Conservation (phyloP, 2,797 vertebrate genomes). For the Trematomus bernacchii region DNA sequence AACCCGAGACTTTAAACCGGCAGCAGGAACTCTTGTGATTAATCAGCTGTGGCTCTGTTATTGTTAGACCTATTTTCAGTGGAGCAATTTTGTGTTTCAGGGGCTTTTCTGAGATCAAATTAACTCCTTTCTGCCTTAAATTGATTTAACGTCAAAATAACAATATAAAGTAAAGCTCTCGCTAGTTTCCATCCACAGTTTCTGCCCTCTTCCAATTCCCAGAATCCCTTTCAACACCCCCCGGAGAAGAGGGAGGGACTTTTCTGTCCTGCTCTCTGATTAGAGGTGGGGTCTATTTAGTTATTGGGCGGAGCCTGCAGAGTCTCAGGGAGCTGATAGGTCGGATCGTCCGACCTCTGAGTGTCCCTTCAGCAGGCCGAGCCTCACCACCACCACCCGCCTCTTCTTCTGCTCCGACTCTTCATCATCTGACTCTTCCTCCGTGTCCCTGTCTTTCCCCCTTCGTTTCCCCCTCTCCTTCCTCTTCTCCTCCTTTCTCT, state of each 20-base stretch:
- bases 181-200: conserved; percentile 21
- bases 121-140: not conserved
- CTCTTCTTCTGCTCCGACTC: conserved; percentile 67
- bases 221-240: conserved; percentile 29
- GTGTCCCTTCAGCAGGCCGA: conserved; percentile 72
- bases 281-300: conserved; percentile 1
- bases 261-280: conserved; percentile 17
- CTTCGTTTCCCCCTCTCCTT: conserved; percentile 59
- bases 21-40: conserved; percentile 2
- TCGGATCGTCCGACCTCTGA: conserved; percentile 72
- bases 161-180: conserved; percentile 24
- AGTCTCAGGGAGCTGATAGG: conserved; percentile 65
- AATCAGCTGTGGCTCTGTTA: not conserved
- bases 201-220: conserved; percentile 27
- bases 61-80: not conserved
- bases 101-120: conserved; percentile 6
- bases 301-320: not conserved
- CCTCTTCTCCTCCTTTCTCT: conserved; percentile 59
- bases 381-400: conserved; percentile 75
- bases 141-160: not conserved
- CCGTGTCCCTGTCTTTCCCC: conserved; percentile 16
- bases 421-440: conserved; percentile 24
- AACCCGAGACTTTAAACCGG: not conserved
- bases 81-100: not conserved
- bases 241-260: not conserved